Base-by-base conservation (phyloP, 2,113 vertebrate genomes). In the Muntiacus reevesi region DNA sequence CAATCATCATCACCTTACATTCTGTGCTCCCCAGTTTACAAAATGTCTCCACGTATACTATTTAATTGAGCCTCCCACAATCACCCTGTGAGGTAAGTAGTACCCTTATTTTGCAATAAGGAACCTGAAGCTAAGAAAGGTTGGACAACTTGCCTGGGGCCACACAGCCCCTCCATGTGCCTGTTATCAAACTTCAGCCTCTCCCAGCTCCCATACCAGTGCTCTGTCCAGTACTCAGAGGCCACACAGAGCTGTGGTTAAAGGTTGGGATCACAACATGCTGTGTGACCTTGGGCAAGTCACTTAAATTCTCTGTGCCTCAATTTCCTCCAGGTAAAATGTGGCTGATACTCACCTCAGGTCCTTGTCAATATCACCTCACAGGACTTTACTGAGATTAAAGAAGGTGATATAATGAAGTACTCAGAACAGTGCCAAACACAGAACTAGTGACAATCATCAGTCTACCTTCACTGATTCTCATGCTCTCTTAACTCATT, bases 401-500 rank as follows among this genome's bases (percentile, higher is more conserved):
- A 95, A 97, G 74, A 94, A 90, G 17, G 67, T n/a, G 93, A 91
- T 43, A 93, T 10, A 95, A 62, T n/a, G 16, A 82, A 88, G 43
- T 33, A 33, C 30, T 97, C 81, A 87, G 84, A 95, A 95, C 4
- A 28, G 23, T 59, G 33, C n/a, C 87, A 85, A 87, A 90, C n/a
- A 59, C 15, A 28, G 87, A 83, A 86, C 97, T 67, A 97, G 82
- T 64, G 57, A 91, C 27, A 94, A 93, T 95, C 91, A 84, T 91
- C 93, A 94, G n/a, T 95, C 62, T 52, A 64, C 47, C 52, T 76
- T 90, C 19, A 47, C 59, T 59, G 17, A 86, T 92, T 96, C 54
- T 95, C 96, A 92, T 19, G 9, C 45, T 90, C 89, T 91, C 91
- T 62, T 43, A 96, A 93, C 94, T 93, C 86, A 43, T 93, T 95